Base-by-base conservation (phyloP, 2,888 invertebrate species). In the Hanleya hanleyi region DNA sequence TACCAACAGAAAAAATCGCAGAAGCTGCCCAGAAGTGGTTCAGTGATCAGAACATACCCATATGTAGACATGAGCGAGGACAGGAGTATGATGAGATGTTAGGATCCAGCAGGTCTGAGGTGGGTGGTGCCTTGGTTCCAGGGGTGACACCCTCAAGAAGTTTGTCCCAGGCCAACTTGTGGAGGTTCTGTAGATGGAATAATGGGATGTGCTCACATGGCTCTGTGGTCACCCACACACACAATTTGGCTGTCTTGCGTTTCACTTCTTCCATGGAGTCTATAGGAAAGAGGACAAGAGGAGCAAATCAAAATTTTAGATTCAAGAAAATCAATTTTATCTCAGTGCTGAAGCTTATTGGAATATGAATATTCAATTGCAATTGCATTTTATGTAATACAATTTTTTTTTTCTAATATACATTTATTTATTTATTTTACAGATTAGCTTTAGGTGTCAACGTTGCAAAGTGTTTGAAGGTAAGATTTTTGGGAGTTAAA, bases 211-310 rank as follows among this genome's bases (percentile, higher is more conserved):
- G 68, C 5, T 74, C 69, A 69, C 82, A 79, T 1, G 86, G 84
- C 67, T 87, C 86, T 65, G 82, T 81, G 4, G 87, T 87, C 68
- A 89, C 78, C 87, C 87, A 89, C 5, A 87, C 82, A 75, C 86
- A 86, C 76, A 85, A 86, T 67, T 82, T 83, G 68, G 80, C 81
- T 33, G 71, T 50, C 68, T 81, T 81, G 15, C 32, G 22, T 32
- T 57, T 57, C 57, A 29, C 57, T 2, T 18, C 57, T 29, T 29
- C 32, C 32, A 57, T 29, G 12, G 26, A 18, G 15, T 57, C 57
- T 57, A 9, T 15, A 57, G 57, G 29, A 57, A 57, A 26, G 9
- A 41, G 9, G 9, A 18, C 18, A 41, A 41, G 9, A 41, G 41
- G 18, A 41, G n/a, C n/a, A n/a, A n/a, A n/a, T n/a, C n/a, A n/a